Percentiles rank a stretch among this genome's conserved stretches.
Conservation (phyloP, 2,113 vertebrate species). For the Anoplopoma fimbria region DNA sequence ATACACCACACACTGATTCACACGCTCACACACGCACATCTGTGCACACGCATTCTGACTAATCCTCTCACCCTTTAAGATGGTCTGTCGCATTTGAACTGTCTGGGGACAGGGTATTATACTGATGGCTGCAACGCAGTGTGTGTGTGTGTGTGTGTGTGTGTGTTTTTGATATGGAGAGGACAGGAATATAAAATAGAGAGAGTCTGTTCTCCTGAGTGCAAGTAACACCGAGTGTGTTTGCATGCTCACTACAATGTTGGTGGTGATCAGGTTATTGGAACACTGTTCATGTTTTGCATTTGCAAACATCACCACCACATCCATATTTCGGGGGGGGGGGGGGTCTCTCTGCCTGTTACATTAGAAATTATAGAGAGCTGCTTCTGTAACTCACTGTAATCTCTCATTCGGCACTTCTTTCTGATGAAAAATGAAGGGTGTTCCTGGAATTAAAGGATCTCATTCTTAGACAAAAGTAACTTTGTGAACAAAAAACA, state of each 20-base stretch:
- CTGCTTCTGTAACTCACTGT: too few species aligned
- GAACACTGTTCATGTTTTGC: neutral
- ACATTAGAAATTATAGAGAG: too few species aligned
- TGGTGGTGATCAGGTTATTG: neutral
- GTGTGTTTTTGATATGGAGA: neutral
- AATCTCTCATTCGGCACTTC: too few species aligned
- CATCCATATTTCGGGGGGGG: too few species aligned
- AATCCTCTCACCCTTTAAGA: slow-evolving; percentile 44
- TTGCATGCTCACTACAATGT: neutral
- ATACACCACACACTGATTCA: neutral
- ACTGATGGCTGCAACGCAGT: slow-evolving; percentile 12
- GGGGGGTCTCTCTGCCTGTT: too few species aligned
- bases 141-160: slow-evolving; percentile 15
- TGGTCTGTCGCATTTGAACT: slow-evolving; percentile 10
- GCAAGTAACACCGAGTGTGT: neutral
- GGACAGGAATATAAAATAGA: too few species aligned
- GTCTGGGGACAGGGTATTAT: slow-evolving; percentile 38
- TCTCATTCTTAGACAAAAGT: neutral
- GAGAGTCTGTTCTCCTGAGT: too few species aligned
- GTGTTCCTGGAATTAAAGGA: too few species aligned
- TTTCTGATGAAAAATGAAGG: too few species aligned
- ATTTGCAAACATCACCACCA: neutral
- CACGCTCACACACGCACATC: neutral
- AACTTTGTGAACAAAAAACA: neutral
- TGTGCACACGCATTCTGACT: slow-evolving; percentile 18